Base-by-base conservation (phyloP, 2,888 invertebrate species). In the Micoletzkya japonica region DNA sequence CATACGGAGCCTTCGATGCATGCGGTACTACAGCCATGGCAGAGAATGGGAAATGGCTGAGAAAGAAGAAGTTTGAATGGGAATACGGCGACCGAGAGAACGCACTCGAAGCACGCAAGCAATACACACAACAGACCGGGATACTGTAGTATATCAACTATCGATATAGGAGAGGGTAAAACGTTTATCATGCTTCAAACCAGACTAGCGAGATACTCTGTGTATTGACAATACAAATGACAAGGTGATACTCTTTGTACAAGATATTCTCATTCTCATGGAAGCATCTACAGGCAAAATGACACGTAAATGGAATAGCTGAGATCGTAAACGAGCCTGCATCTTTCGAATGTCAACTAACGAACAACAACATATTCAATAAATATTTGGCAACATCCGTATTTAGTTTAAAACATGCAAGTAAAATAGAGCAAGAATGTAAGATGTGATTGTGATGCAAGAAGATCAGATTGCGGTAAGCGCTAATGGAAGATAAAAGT, bases 401-500 rank as follows among this genome's bases (percentile, higher is more conserved):
- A 32, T 50, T 10, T 20, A 39, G n/a, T 63, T 20, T 26, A 32
- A 2, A 14, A 50, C 32, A 24, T 24, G 34, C 32, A 24, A 14
- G 37, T 60, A 60, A 14, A 20, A 44, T 44, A 14, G 20, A 44
- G 20, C 20, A n/a, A 30, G 4, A 44, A 28, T 49, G 30, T 36
- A 39, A 4, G 24, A 63, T 63, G 24, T 4, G 20, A 32, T 20
- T 44, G 20, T 44, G 20, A 14, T 44, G 44, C 4, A 63, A 4
- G 34, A 63, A 32, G 32, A 3, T 20, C 20, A 44, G 10, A 44
- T 44, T 44, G 20, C 44, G 20, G 44, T 10, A 44, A 44, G 44
- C 44, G 44, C 20, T 20, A 66, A 54, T 66, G 64, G 28, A 66
- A 66, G 26, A 66, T 20, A 54, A 66, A 66, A 36, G 30, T 14